Evolutionary conservation across 2,113 vertebrate species (phyloP), one percentile per base, ranked within the genome.

Genomic region (Oryzias melastigma): DNA sequence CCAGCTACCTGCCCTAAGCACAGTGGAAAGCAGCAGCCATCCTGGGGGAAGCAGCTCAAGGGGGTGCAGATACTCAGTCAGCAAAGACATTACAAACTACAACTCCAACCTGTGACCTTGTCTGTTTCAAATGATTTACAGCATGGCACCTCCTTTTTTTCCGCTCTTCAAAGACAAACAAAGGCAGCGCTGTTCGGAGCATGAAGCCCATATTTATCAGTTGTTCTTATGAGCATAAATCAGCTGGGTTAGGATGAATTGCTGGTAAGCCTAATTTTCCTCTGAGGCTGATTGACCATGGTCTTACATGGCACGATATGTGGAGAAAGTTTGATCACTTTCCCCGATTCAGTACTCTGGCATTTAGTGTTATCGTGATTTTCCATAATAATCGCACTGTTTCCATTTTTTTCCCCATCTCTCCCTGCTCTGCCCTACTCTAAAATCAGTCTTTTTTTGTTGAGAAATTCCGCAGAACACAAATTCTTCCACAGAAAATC

Each of bases 71-170:
- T 77, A 53, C 57, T 60, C 72, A 10, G 65, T 67, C 56, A 78
- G 76, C 71, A 54, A 51, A 41, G 65, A 65, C 51, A 67, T 75
- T 80, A 80, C 73, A 80, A 88, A 77, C 62, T 59, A 62, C 73
- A 70, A 67, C 65, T 64, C 60, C 75, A 86, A 88, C 66, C 84
- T 77, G 82, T 64, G 73, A 82, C 73, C 78, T 57, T 29, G 71
- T 84, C 83, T 82, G 76, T 73, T 87, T 78, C 42, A 47, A 83
- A 78, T 87, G 84, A 88, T 90, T 89, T 86, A 84, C 85, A 82
- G 81, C 80, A 45, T 14, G 40, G 58, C 52, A 58, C 62, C 63
- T 63, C 71, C 70, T 70, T 78, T 55, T 78, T 77, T 84, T 78
- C 69, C 66, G 29, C 62, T 70, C 62, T 35, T 69, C 14, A 29